Base-by-base conservation (phyloP, 2,113 vertebrate species). In the Andinoacara biseriatus region DNA sequence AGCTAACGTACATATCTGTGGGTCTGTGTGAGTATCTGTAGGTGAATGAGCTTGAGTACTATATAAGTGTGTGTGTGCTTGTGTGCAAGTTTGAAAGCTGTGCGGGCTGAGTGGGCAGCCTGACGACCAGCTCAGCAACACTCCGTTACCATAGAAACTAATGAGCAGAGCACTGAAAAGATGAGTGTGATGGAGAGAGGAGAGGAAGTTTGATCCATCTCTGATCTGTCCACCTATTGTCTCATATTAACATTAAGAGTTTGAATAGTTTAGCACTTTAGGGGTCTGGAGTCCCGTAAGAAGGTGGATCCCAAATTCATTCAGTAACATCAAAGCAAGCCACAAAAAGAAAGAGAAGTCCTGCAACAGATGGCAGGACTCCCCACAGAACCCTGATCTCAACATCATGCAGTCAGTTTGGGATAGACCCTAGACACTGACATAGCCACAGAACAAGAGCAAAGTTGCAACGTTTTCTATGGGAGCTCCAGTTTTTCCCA, bases 131-230 rank as follows among this genome's bases (percentile, higher is more conserved):
- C 91, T 92, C 93, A 93, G 95, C 95, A 94, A 95, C 95, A 93
- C 89, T 78, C 79, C n/a, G 94, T 95, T 92, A 88, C 95, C 93
- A 95, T 95, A 94, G 94, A 95, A 95, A 96, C 95, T 91, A 94
- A 93, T 92, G 90, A 91, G 91, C 62, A 46, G 63, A 75, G 72
- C 52, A 76, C 4, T 33, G 59, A 86, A 81, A 85, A 90, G 82
- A 84, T 17, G 38, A 92, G 89, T 75, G 90, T 91, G 87, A 92
- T 86, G 91, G 86, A 87, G 88, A 72, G 56, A 72, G 46, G 46
- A 54, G 26, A 59, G 38, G 24, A 78, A 56, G 38, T 63, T 77
- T n/a, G 31, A 60, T 82, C 75, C 40, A 74, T 84, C 78, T 13
- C 46, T 24, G 1, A 76, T 85, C 81, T 56, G 57, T 87, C 74